Percentiles rank a stretch among this genome's conserved stretches.
Evolutionary conservation across 2,113 vertebrate genomes (phyloP).

Genomic region (Uropsilus gracilis): DNA sequence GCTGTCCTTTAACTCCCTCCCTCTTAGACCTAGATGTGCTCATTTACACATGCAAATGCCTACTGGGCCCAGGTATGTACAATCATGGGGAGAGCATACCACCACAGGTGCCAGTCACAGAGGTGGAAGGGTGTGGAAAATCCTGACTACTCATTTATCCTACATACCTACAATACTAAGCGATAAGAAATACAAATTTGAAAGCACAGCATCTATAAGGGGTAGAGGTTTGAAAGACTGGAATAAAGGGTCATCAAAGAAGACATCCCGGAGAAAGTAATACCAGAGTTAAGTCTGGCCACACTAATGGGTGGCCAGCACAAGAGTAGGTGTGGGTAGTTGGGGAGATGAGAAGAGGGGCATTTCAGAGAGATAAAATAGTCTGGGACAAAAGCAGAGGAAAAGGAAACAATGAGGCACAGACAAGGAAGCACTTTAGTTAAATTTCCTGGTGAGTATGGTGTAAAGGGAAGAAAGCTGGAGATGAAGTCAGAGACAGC

Average conservation of each 20-base stretch:
- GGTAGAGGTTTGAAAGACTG: fast-evolving
- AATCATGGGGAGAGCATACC: no score
- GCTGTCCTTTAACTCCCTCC: no score
- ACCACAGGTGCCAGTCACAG: no score
- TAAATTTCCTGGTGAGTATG: not conserved
- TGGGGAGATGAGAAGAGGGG: not conserved
- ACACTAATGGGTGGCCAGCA: no score
- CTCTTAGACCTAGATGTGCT: no score
- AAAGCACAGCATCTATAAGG: not conserved
- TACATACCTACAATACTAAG: not conserved
- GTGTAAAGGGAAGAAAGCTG: not conserved
- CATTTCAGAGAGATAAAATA: not conserved
- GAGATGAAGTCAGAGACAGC: not conserved
- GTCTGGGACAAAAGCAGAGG: not conserved
- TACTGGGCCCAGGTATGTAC: no score
- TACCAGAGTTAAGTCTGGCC: not conserved
- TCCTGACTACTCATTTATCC: no score
- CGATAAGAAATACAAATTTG: not conserved
- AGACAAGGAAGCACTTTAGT: not conserved
- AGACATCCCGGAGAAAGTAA: not conserved
- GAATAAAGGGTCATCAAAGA: not conserved
- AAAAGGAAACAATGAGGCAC: not conserved
- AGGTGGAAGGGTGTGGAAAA: no score
- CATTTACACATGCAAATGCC: no score
- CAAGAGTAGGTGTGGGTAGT: not conserved